These are phyloP conservation scores for Siniperca obscura DNA, from an alignment of 2,797 vertebrate genomes.

Conservation along the genomic window DNA sequence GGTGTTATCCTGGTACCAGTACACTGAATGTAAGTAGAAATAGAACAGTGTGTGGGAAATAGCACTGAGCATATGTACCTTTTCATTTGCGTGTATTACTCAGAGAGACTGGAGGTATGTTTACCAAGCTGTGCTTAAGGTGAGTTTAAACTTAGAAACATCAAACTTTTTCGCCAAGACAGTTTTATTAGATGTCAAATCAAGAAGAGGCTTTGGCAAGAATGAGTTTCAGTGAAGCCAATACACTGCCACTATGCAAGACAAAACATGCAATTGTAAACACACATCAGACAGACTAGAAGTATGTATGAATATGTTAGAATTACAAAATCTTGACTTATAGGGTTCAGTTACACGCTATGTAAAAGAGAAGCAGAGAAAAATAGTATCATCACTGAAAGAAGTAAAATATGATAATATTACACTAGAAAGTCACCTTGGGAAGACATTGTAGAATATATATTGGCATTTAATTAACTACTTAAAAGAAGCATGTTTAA, in stretches of 20 bases:
- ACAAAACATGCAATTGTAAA: neutral
- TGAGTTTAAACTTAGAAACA: constrained; percentile 34
- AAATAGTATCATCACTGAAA: neutral
- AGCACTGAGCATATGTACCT: constrained; percentile 4
- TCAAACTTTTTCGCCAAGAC: constrained; percentile 17
- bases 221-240: neutral
- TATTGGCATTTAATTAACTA: neutral
- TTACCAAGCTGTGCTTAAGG: constrained; percentile 18
- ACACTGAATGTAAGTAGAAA: constrained; percentile 22
- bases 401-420: neutral
- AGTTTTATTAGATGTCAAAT: constrained; percentile 49
- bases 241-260: neutral
- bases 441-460: neutral
- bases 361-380: neutral
- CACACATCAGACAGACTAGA: neutral
- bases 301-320: neutral
- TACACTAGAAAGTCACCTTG: neutral
- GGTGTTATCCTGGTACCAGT: constrained; percentile 24
- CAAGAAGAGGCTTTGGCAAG: constrained; percentile 9
- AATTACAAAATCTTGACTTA: neutral
- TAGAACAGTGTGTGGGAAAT: constrained; percentile 40
- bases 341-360: neutral
- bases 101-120: constrained; percentile 18
- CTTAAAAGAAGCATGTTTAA: neutral
- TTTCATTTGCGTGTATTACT: constrained; percentile 9